phyloP scores from a whole-genome alignment of 2,113 vertebrate genomes.

The Myanophis thanlyinensis region DNA sequence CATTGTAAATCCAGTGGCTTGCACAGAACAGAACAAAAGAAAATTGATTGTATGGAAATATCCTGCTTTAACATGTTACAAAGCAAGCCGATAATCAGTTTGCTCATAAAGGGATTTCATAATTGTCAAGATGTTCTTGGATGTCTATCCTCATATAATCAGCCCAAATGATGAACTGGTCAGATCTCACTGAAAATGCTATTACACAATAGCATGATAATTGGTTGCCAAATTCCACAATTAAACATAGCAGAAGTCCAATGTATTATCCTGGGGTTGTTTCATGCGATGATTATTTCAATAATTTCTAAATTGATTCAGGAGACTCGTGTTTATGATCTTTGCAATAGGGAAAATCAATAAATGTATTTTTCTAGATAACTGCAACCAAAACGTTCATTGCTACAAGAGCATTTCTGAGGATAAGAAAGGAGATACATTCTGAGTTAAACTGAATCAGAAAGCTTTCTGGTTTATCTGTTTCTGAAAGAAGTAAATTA shows the following conservation, averaged over 20 bases:
- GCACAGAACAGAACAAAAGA: not conserved
- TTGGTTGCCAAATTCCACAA: not conserved
- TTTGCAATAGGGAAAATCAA: not conserved
- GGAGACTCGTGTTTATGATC: not conserved
- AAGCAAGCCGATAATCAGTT: not conserved
- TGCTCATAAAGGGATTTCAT: not conserved
- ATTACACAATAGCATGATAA: not conserved
- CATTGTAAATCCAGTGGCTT: not conserved
- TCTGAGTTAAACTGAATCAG: not conserved
- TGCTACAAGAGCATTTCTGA: not conserved
- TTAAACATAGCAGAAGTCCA: not conserved
- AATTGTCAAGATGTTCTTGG: not conserved
- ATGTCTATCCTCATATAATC: not conserved
- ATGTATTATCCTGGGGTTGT: not conserved
- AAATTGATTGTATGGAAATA: not conserved
- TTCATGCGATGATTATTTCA: not conserved
- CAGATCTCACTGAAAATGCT: not conserved
- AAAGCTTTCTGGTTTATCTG: not conserved
- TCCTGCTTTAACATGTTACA: not conserved
- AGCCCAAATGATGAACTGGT: not conserved
- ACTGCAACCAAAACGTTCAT: not conserved
- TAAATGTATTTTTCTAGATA: not conserved
- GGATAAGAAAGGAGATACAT: not conserved
- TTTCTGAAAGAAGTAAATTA: not conserved
- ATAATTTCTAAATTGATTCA: not conserved